These are phyloP conservation scores for Scarus forsteni DNA, from an alignment of 2,797 vertebrate species.

Conservation along the genomic window DNA sequence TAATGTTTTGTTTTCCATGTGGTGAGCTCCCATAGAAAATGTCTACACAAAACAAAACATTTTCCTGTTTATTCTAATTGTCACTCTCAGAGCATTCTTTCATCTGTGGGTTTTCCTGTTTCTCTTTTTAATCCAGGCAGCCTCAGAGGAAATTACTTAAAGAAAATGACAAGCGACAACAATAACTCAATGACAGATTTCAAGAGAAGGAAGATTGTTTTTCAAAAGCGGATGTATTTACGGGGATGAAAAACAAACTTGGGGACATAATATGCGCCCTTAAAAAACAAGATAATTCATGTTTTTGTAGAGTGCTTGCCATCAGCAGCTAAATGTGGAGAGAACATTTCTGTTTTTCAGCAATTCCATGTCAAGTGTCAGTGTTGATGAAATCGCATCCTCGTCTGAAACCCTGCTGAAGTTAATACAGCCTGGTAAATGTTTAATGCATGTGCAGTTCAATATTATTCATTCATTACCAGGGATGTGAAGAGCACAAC, in stretches of 20 bases:
- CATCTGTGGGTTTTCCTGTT: constrained; percentile 54
- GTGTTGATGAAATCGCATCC: constrained; percentile 52
- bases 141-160: constrained; percentile 86
- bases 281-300: constrained; percentile 73
- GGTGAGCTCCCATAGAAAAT: constrained; percentile 59
- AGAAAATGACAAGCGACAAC: constrained; percentile 77
- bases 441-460: constrained; percentile 37
- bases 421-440: constrained; percentile 50
- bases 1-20: constrained; percentile 61
- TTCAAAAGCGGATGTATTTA: constrained; percentile 73
- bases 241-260: constrained; percentile 64
- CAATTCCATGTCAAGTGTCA: constrained; percentile 53
- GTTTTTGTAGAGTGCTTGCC: constrained; percentile 59
- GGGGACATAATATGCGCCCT: constrained; percentile 69
- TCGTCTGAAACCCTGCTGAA: constrained; percentile 43
- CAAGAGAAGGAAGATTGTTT: constrained; percentile 75
- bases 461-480: constrained; percentile 40
- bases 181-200: constrained; percentile 78
- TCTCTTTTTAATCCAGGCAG: constrained; percentile 74
- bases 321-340: constrained; percentile 50
- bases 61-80: constrained; percentile 72
- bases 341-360: constrained; percentile 58
- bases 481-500: too few relatives aligned
- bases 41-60: constrained; percentile 72
- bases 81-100: constrained; percentile 60